A percentile compares a stretch with the other conserved stretches of the same genome.
Conservation (phyloP, 2,113 vertebrate species). For the Pygoscelis antarcticus region DNA sequence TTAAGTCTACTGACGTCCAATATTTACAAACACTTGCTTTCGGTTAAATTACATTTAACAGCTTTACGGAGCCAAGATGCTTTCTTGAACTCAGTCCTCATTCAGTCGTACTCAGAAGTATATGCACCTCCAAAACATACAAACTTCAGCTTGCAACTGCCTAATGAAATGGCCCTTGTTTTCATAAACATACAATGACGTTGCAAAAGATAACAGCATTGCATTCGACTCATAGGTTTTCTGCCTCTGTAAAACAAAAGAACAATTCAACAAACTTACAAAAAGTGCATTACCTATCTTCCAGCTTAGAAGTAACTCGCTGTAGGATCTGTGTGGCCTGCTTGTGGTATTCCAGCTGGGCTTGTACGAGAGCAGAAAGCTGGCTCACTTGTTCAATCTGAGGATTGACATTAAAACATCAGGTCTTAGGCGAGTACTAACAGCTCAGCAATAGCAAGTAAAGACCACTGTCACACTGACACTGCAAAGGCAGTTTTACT, state of each 20-base stretch:
- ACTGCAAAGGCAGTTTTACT: background rate
- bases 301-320: constrained; percentile 89
- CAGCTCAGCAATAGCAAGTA: background rate
- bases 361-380: constrained; percentile 92
- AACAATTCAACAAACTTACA: background rate
- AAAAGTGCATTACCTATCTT: constrained; percentile 82
- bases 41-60: background rate
- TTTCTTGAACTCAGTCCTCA: background rate
- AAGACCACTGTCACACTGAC: background rate
- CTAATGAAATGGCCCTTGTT: background rate
- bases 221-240: background rate
- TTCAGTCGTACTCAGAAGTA: background rate
- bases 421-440: background rate
- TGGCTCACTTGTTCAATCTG: constrained; percentile 99
- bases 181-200: background rate
- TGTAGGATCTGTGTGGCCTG: constrained; percentile 92
- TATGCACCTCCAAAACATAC: background rate
- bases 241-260: background rate
- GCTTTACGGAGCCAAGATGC: background rate
- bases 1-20: background rate
- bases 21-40: background rate
- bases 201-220: background rate
- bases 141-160: background rate
- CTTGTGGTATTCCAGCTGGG: constrained; percentile 95
- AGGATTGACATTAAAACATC: background rate